Conservation (phyloP, 2,888 invertebrate genomes). For the Chydorus sphaericus region DNA sequence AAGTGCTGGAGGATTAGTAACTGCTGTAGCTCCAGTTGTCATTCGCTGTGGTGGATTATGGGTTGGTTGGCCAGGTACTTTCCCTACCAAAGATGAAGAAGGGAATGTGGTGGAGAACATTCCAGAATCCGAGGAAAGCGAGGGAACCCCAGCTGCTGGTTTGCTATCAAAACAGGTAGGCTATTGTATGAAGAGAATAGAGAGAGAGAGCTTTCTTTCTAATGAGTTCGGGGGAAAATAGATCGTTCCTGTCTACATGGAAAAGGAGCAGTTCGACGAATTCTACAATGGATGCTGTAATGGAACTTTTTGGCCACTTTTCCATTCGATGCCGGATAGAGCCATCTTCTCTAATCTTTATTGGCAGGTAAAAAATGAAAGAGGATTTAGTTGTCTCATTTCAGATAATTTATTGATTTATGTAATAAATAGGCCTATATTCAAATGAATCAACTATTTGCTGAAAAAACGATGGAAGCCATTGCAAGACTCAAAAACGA, state of each 20-base stretch:
- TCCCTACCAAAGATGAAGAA: constrained; percentile 56
- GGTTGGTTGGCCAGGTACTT: constrained; percentile 81
- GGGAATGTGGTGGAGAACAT: constrained; percentile 48
- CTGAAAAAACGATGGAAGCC: constrained; percentile 58
- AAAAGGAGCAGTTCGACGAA: constrained; percentile 59
- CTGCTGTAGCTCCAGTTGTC: constrained; percentile 79
- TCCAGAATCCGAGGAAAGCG: constrained; percentile 71
- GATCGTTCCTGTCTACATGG: constrained; percentile 67
- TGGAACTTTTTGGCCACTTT: constrained; percentile 81
- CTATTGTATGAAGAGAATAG: background rate
- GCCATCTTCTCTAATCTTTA: constrained; percentile 67
- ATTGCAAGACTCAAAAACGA: constrained; percentile 37
- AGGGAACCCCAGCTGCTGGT: constrained; percentile 74
- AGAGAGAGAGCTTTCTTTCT: background rate
- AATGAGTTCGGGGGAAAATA: no score
- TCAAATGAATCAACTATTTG: constrained; percentile 65
- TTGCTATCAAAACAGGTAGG: constrained; percentile 61
- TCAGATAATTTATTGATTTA: no score
- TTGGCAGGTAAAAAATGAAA: constrained; percentile 43
- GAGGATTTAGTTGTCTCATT: background rate
- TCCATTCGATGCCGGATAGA: constrained; percentile 82
- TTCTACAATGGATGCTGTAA: constrained; percentile 89
- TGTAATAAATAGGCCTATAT: constrained; percentile 47
- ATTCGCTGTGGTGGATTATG: constrained; percentile 69
- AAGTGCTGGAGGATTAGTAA: constrained; percentile 80